These are phyloP conservation scores for Solenopsis fugax DNA, from an alignment of 1,140 invertebrate genomes.

Conservation along the genomic window DNA sequence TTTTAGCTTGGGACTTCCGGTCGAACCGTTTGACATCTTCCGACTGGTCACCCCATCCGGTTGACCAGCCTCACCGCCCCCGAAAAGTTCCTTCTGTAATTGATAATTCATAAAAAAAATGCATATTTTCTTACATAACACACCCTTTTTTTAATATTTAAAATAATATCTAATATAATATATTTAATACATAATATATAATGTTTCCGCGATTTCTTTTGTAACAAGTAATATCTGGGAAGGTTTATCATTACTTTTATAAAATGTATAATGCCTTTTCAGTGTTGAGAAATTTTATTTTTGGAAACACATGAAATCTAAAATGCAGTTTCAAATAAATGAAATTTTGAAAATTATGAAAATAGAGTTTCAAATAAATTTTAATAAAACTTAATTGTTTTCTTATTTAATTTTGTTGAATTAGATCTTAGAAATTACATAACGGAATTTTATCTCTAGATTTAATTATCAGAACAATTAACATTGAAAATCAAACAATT, in stretches of 20 bases:
- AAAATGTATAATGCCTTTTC: not conserved
- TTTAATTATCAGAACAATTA: constrained; percentile 4
- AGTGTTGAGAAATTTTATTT: not conserved
- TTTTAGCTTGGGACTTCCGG: constrained; percentile 97
- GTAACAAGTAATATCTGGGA: not conserved
- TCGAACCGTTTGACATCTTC: constrained; percentile 94
- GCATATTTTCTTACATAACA: not conserved
- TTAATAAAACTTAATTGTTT: not conserved
- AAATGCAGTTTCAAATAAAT: constrained; percentile 12
- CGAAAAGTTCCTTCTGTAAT: constrained; percentile 96
- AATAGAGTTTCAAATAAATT: not conserved
- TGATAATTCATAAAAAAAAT: not conserved
- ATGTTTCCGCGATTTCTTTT: not conserved
- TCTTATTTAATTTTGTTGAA: constrained; percentile 18
- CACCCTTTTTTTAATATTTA: constrained; percentile 2
- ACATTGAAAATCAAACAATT: not conserved
- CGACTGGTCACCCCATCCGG: constrained; percentile 89
- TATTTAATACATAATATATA: not conserved
- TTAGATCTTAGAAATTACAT: not conserved
- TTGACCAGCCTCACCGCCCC: constrained; percentile 89
- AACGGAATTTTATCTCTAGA: not conserved
- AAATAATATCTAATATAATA: not conserved
- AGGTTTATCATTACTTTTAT: not conserved
- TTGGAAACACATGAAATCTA: not conserved
- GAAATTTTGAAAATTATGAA: not conserved